Evolutionary conservation across 2,113 vertebrate genomes (phyloP).

Genomic region (Chascanopsetta lugubris): DNA sequence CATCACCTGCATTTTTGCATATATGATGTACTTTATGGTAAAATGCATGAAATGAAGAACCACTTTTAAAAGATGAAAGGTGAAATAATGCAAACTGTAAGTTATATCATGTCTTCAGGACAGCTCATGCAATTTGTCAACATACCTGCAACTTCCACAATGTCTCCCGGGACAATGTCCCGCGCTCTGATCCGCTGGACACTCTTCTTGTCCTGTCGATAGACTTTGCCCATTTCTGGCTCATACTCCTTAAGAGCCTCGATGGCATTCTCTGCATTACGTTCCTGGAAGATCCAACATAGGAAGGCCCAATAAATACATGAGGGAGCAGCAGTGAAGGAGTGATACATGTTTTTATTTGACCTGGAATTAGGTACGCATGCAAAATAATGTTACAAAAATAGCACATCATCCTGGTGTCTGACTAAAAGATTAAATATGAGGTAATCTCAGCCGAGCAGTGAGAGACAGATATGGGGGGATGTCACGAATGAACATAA

Average conservation of each 20-base stretch:
- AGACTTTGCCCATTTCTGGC: conserved; percentile 85
- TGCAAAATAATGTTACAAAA: too few species aligned
- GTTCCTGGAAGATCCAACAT: conserved; percentile 66
- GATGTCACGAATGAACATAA: too few species aligned
- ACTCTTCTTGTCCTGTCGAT: conserved; percentile 83
- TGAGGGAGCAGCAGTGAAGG: too few species aligned
- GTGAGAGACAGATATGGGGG: too few species aligned
- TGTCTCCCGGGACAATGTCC: conserved; percentile 84
- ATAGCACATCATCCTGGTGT: too few species aligned
- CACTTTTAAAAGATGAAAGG: neutral
- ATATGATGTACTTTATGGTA: too few species aligned
- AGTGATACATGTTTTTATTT: too few species aligned
- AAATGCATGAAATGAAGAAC: too few species aligned
- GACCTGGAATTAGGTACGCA: too few species aligned
- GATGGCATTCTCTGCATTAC: conserved; percentile 85
- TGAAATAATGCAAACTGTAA: neutral
- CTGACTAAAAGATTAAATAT: too few species aligned
- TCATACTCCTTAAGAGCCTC: conserved; percentile 85
- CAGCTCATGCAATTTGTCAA: neutral
- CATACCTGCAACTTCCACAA: conserved; percentile 83
- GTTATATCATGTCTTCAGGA: neutral
- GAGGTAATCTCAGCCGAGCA: too few species aligned
- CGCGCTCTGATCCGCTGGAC: conserved; percentile 81
- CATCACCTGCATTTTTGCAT: too few species aligned
- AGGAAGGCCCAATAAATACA: neutral